Evolutionary conservation across 2,797 vertebrate species (phyloP), one percentile per base, ranked within the genome.

Genomic region (Siniperca obscura): DNA sequence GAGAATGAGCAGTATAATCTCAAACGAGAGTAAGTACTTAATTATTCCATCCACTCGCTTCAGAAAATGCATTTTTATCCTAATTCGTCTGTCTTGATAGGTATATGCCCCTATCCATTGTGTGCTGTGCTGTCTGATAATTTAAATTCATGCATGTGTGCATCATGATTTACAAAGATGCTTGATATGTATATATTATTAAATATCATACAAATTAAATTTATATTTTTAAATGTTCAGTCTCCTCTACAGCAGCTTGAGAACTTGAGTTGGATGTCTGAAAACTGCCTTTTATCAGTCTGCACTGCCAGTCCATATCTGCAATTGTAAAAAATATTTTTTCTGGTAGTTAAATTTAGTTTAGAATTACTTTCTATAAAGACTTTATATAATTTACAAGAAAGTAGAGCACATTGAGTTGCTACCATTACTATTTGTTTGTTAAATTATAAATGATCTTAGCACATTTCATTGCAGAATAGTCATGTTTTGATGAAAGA

Each of bases 1-100:
- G 78, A 87, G 57, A 91, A 87, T 10, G 89, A 88, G 7, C 89
- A 88, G 44, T 95, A 94, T 70, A 55, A 86, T 27, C 86, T 96
- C 7, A 90, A 66, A 81, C 76, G 40, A 80, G 82, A 4, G 96
- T 95, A 76, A 90, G 95, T 90, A 50, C 46, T 60, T 72, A 5
- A n/a, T 36, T n/a, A 27, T 27, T 74, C 7, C 5, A 9, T 42
- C 36, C 4, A 5, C 42, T 12, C 3, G 11, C 8, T 42, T 16
- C 34, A 61, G 5, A 55, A 56, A 78, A 30, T 55, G 0, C 7
- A 61, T 14, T 56, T 73, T 36, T 57, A n/a, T n/a, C 3, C 22
- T n/a, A n/a, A n/a, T 48, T 25, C 42, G 5, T 8, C 34, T 42
- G 34, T 65, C 34, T 21, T 80, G 56, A 50, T 27, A 50, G 40